Conservation (phyloP, 1,140 invertebrate genomes). For the Drosophila tropicalis region DNA sequence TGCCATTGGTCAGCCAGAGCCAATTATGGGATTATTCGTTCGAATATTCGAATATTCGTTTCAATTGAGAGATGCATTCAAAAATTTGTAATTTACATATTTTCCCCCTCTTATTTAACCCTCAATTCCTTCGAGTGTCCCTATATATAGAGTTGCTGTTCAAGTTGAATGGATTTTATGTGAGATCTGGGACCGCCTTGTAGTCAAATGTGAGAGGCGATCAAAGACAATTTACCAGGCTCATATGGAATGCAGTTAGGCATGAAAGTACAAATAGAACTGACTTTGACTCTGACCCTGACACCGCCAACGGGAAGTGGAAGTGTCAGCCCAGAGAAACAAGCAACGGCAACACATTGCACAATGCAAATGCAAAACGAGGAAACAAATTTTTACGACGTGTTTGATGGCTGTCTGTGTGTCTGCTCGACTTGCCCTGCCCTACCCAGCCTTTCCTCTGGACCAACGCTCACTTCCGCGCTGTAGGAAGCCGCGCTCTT, state of each 20-base stretch:
- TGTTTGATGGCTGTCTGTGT: slow-evolving; percentile 73
- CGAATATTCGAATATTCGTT: no score
- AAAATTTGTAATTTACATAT: slow-evolving; percentile 20
- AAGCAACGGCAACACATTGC: slow-evolving; percentile 45
- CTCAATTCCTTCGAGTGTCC: slow-evolving; percentile 16
- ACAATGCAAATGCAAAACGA: slow-evolving; percentile 78
- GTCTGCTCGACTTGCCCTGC: slow-evolving; percentile 20
- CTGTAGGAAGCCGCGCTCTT: slow-evolving; percentile 29
- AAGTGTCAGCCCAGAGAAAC: slow-evolving; percentile 16
- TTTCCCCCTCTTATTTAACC: neutral
- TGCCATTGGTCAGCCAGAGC: neutral
- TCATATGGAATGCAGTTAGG: slow-evolving; percentile 41
- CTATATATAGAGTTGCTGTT: slow-evolving; percentile 11
- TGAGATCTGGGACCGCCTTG: slow-evolving; percentile 17
- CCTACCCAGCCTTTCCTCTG: slow-evolving; percentile 10
- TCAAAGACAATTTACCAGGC: slow-evolving; percentile 39
- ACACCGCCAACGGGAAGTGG: slow-evolving; percentile 47
- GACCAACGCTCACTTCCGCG: slow-evolving; percentile 64
- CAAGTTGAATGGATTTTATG: slow-evolving; percentile 57
- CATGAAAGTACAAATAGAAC: slow-evolving; percentile 72
- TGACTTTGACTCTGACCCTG: slow-evolving; percentile 76
- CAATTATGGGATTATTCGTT: no score
- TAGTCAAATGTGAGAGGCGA: slow-evolving; percentile 26
- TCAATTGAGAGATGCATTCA: slow-evolving; percentile 4
- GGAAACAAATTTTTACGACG: slow-evolving; percentile 78